Evolutionary conservation across 2,797 vertebrate genomes (phyloP).

Genomic region (Yasuhikotakia modesta): DNA sequence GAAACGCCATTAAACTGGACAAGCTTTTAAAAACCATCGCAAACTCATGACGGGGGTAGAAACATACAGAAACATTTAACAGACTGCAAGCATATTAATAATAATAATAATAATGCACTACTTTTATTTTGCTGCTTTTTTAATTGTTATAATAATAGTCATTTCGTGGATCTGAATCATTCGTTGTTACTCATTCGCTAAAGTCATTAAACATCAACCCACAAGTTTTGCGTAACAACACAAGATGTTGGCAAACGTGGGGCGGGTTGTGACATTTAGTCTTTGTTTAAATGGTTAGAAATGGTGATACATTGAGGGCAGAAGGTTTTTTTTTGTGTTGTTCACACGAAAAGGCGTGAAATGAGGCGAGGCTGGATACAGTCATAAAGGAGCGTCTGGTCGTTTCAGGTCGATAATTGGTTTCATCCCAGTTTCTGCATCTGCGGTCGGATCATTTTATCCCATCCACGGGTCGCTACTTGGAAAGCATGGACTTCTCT

Average conservation of each 20-base stretch:
- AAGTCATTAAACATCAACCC: background rate
- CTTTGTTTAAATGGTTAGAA: background rate
- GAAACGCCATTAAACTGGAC: background rate
- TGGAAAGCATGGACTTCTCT: slow-evolving; percentile 77
- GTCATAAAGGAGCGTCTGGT: background rate
- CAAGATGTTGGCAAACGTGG: too few relatives aligned
- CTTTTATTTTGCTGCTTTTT: too few relatives aligned
- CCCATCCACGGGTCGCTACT: slow-evolving; percentile 50
- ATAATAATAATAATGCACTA: too few relatives aligned
- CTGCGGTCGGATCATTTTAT: background rate
- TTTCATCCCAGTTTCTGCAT: too few relatives aligned
- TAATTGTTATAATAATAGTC: too few relatives aligned
- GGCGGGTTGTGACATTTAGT: background rate
- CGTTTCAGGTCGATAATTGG: slow-evolving; percentile 4
- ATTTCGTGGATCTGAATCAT: background rate
- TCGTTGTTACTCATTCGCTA: background rate
- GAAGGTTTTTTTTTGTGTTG: too few relatives aligned
- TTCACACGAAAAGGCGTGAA: too few relatives aligned
- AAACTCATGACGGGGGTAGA: too few relatives aligned
- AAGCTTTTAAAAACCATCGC: background rate
- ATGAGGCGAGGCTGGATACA: background rate
- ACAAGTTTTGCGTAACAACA: background rate
- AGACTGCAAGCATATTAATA: too few relatives aligned
- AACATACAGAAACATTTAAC: too few relatives aligned
- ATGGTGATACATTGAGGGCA: background rate